Evolutionary conservation across 1,140 invertebrate genomes (phyloP).

Genomic region (Armadillidium nasatum): DNA sequence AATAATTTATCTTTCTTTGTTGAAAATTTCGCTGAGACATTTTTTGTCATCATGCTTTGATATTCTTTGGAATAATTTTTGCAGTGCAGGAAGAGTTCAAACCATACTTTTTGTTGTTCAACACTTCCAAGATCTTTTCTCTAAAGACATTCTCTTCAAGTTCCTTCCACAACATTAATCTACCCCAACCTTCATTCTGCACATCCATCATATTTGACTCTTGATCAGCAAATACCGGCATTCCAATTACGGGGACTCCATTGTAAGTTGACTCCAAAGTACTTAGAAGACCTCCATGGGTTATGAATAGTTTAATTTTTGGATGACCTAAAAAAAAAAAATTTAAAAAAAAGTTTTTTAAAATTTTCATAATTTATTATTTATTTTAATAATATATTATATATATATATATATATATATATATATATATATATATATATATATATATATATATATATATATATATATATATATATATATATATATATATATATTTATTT

Average conservation of each 20-base stretch:
- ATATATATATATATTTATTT: constrained; percentile 11
- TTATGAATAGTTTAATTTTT: constrained; percentile 36
- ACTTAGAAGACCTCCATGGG: constrained; percentile 32
- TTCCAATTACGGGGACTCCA: constrained; percentile 25
- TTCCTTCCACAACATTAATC: constrained; percentile 22
- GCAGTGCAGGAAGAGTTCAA: neutral
- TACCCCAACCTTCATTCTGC: constrained; percentile 55
- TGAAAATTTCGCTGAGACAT: too few relatives aligned
- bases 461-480: constrained; percentile 21
- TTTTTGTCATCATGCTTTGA: too few relatives aligned
- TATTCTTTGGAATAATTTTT: too few relatives aligned
- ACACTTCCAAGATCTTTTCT: too few relatives aligned
- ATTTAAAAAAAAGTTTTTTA: too few relatives aligned
- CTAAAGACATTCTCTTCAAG: neutral
- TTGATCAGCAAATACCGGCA: constrained; percentile 29
- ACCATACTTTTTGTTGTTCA: too few relatives aligned
- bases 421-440: constrained; percentile 18
- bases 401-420: too few relatives aligned
- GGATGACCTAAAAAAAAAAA: constrained; percentile 47
- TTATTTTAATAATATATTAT: too few relatives aligned
- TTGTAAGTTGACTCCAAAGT: constrained; percentile 27
- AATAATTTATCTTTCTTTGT: too few relatives aligned
- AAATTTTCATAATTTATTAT: too few relatives aligned
- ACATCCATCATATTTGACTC: constrained; percentile 43
- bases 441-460: constrained; percentile 18